Evolutionary conservation across 2,888 invertebrate genomes (phyloP).

Genomic region (Microdon myrmicae): DNA sequence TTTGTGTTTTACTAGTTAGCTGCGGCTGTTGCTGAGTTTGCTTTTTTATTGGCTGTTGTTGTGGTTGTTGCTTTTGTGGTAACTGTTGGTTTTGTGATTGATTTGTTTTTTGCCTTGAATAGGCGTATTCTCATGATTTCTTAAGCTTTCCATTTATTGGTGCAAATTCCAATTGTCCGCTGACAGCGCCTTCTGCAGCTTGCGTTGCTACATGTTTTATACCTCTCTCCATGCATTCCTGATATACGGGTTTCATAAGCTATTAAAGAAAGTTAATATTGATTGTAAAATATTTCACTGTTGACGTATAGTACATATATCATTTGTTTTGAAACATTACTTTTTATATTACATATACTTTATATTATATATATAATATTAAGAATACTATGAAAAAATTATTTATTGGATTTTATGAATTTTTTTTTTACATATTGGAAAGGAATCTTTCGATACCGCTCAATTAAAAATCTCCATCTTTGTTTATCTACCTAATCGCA

Average conservation of each 20-base stretch:
- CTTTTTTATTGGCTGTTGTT: slow-evolving; percentile 23
- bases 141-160: slow-evolving; percentile 65
- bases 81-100: slow-evolving; percentile 54
- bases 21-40: slow-evolving; percentile 13
- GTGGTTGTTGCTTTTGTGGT: slow-evolving; percentile 35
- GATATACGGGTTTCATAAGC: slow-evolving; percentile 86
- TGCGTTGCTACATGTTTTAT: slow-evolving; percentile 83
- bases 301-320: background rate
- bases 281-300: too few species aligned
- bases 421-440: too few species aligned
- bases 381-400: too few species aligned
- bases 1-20: slow-evolving; percentile 29
- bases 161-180: slow-evolving; percentile 66
- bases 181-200: slow-evolving; percentile 77
- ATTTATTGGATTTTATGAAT: too few species aligned
- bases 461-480: too few species aligned
- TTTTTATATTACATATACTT: too few species aligned
- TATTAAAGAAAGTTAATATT: slow-evolving; percentile 64
- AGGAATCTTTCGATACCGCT: too few species aligned
- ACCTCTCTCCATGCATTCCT: slow-evolving; percentile 82
- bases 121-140: slow-evolving; percentile 68
- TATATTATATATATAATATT: too few species aligned
- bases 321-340: slow-evolving; percentile 22
- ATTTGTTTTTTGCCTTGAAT: slow-evolving; percentile 56
- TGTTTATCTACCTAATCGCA: too few species aligned